Conservation (phyloP, 2,113 vertebrate genomes). For the Thunnus thynnus region DNA sequence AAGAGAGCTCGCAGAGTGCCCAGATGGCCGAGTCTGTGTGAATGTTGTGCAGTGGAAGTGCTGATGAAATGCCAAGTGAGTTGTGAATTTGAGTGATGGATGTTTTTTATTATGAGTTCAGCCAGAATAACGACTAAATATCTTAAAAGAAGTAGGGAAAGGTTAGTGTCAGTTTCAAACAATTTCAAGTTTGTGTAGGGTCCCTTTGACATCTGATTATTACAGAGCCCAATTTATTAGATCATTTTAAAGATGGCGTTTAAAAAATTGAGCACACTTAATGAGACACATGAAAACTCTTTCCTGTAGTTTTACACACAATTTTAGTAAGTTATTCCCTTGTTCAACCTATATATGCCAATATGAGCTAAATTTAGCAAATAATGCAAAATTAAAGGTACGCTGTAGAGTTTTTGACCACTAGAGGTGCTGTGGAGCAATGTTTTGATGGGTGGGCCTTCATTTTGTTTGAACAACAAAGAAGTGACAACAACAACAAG, state of each 20-base stretch:
- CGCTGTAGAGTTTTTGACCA: neutral
- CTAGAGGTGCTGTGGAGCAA: no score
- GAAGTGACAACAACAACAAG: neutral
- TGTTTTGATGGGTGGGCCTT: no score
- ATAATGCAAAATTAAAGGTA: no score
- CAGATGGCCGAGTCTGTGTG: slow-evolving; percentile 53
- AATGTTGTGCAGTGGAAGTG: slow-evolving; percentile 30
- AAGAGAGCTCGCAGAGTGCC: slow-evolving; percentile 30
- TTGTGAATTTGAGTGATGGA: slow-evolving; percentile 20
- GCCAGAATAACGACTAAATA: slow-evolving; percentile 9
- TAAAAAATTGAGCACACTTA: no score
- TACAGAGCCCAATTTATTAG: neutral
- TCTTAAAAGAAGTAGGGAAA: neutral
- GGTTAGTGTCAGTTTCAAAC: neutral
- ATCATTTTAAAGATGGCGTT: neutral
- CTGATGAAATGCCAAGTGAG: slow-evolving; percentile 41
- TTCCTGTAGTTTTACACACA: no score
- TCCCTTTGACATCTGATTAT: neutral
- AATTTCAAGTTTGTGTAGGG: neutral
- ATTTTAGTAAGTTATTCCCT: no score
- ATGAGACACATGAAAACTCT: neutral
- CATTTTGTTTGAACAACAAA: no score
- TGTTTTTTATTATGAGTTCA: slow-evolving; percentile 22
- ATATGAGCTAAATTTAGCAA: neutral
- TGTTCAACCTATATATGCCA: no score